These are phyloP conservation scores for Petrosia ficiformis DNA, from an alignment of 37 sponge, comb jelly and placozoan species.

Conservation along the genomic window DNA sequence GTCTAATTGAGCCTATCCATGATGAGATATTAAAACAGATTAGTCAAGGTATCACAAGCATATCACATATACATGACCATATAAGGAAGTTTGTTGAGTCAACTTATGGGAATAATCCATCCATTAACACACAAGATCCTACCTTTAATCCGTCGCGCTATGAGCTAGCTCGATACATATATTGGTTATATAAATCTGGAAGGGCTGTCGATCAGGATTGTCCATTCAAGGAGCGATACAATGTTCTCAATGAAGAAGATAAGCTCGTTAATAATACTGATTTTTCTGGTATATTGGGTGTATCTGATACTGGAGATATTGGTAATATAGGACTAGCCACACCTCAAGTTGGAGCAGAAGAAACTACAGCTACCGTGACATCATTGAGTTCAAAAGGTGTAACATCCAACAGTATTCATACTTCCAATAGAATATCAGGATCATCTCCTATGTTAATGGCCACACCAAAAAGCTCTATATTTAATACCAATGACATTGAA, in stretches of 20 bases:
- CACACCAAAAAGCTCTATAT: background rate
- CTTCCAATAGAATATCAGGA: no score
- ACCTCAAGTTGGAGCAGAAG: background rate
- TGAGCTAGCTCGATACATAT: conserved; percentile 62
- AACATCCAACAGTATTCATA: no score
- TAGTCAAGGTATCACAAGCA: conserved; percentile 38
- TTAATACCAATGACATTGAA: no score
- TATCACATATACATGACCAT: conserved; percentile 28
- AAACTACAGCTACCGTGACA: background rate
- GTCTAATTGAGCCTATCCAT: conserved; percentile 15
- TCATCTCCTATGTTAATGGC: no score
- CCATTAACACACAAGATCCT: conserved; percentile 18
- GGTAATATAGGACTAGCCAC: background rate
- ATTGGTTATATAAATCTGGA: conserved; percentile 63
- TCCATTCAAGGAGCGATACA: background rate
- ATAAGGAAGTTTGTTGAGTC: conserved; percentile 29
- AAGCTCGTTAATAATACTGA: background rate
- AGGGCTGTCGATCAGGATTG: conserved; percentile 11
- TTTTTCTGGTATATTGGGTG: background rate
- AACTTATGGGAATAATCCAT: conserved; percentile 28
- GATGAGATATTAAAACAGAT: conserved; percentile 42
- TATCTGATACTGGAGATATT: background rate
- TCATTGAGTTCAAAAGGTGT: background rate
- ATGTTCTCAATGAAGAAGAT: background rate
- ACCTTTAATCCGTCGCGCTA: conserved; percentile 48